Base-by-base conservation (phyloP, 1,140 invertebrate genomes). In the Sitodiplosis mosellana region DNA sequence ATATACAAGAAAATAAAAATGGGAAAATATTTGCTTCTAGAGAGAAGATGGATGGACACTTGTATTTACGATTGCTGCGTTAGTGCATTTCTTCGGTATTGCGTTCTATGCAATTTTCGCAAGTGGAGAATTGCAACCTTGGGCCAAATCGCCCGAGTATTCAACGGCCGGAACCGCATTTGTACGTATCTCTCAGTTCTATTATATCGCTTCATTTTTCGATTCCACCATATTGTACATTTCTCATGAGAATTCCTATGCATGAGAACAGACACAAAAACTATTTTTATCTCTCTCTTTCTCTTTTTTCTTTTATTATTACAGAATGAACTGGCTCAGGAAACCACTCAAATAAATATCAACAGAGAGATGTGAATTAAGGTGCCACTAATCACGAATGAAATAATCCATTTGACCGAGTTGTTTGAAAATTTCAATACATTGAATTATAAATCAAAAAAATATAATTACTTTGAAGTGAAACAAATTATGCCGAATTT, bases 71-170 rank as follows among this genome's bases (percentile, higher is more conserved):
- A 78, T 98, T 59, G 94, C 95, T 2, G 87, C 89, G 1, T 75
- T 84, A 38, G 91, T 99, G 37, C 95, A 99, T 65, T 86, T 97
- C 56, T 73, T 83, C 40, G 96, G 96, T 1, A 91, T 99, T 38
- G 83, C 83, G 20, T 98, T 99, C 64, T 99, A 99, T 59, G 93
- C 74, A 1, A 74, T 97, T 42, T 99, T 97, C 59, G 96, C 96
- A 7, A 97, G 92, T 0, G 95, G 95, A 7, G 95, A 97, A 58
- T 70, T 95, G 44, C 92, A 98, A 66, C 76, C 83, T 0, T 98
- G 93, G 93, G 92, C 92, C 0, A 90, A 96, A 60, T 79, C 81
- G 2, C 62, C 66, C n/a, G n/a, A n/a, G n/a, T n/a, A n/a, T n/a
- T 56, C 57, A 54, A 57, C 59, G 47, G 66, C 70, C 50, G 73